Evolutionary conservation across 1,140 invertebrate species (phyloP).

Genomic region (Drusus annulatus): DNA sequence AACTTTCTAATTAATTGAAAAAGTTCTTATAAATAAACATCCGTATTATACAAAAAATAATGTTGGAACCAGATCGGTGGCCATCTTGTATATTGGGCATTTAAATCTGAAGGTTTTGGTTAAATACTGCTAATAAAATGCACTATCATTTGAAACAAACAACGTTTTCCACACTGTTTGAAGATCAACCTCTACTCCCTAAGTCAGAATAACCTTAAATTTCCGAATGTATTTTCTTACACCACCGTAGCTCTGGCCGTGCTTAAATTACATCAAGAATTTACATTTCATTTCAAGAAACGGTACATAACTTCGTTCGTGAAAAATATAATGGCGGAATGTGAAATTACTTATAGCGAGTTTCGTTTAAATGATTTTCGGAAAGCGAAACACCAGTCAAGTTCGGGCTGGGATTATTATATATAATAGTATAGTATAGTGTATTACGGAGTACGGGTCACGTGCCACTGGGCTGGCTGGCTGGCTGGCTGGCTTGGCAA

Average conservation of each 20-base stretch:
- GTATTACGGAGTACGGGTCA: too few species aligned
- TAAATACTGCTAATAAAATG: too few species aligned
- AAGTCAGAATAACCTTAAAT: neutral
- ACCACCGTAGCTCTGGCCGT: neutral
- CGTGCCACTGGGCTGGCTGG: too few species aligned
- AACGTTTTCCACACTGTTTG: too few species aligned
- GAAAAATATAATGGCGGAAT: constrained; percentile 46
- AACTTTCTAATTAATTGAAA: too few species aligned
- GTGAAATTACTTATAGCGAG: constrained; percentile 56
- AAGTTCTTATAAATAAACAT: too few species aligned
- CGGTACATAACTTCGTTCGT: constrained; percentile 5
- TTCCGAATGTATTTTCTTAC: neutral
- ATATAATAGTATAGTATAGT: too few species aligned
- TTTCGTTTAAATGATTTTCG: constrained; percentile 56
- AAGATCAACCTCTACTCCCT: neutral
- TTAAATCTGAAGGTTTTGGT: too few species aligned
- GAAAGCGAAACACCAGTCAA: constrained; percentile 39
- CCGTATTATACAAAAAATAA: too few species aligned
- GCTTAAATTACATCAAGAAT: constrained; percentile 50
- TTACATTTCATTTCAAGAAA: constrained; percentile 54
- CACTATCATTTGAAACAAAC: too few species aligned
- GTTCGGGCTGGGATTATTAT: constrained; percentile 23
- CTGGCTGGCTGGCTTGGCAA: neutral
- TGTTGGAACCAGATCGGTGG: too few species aligned
- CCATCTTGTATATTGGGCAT: too few species aligned